Percentiles rank a stretch among this genome's conserved stretches.
Conservation (phyloP, 2,888 invertebrate species). For the Drosophila nr. fundita region DNA sequence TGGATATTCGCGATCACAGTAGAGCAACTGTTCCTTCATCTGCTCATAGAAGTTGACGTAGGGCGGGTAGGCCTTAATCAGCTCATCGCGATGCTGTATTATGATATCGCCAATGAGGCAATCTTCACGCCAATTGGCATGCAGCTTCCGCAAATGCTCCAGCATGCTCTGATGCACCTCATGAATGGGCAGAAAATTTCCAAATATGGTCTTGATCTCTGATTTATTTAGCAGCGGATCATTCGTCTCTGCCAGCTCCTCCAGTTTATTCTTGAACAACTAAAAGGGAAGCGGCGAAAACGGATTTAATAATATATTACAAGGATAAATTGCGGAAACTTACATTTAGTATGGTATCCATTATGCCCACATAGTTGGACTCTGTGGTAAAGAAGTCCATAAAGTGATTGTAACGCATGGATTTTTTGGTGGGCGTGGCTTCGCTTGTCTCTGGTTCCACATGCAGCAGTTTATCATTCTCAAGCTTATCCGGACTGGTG, state of each 20-base stretch:
- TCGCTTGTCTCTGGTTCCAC: slow-evolving; percentile 79
- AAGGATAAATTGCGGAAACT: slow-evolving; percentile 64
- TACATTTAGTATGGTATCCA: slow-evolving; percentile 96
- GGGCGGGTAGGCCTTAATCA: slow-evolving; percentile 97
- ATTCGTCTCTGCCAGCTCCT: slow-evolving; percentile 92
- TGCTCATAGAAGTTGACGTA: slow-evolving; percentile 99
- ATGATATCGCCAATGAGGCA: slow-evolving; percentile 94
- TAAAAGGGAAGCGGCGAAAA: slow-evolving; percentile 83
- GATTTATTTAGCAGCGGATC: slow-evolving; percentile 93
- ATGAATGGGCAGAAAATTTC: slow-evolving; percentile 96
- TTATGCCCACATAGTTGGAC: slow-evolving; percentile 97
- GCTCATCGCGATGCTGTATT: slow-evolving; percentile 93
- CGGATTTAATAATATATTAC: not conserved
- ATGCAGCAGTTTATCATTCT: slow-evolving; percentile 79
- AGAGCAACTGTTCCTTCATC: slow-evolving; percentile 95
- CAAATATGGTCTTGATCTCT: slow-evolving; percentile 97
- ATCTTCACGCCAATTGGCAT: slow-evolving; percentile 93
- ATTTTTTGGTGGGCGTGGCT: slow-evolving; percentile 82
- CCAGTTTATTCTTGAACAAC: slow-evolving; percentile 97
- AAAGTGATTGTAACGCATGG: slow-evolving; percentile 85
- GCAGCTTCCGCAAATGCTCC: slow-evolving; percentile 85
- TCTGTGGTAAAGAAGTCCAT: slow-evolving; percentile 98
- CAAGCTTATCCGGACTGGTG: slow-evolving; percentile 90
- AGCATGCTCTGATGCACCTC: slow-evolving; percentile 94
- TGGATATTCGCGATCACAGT: slow-evolving; percentile 96